Evolutionary conservation across 2,888 invertebrate genomes (phyloP).

Genomic region (Epistrophe eligans): DNA sequence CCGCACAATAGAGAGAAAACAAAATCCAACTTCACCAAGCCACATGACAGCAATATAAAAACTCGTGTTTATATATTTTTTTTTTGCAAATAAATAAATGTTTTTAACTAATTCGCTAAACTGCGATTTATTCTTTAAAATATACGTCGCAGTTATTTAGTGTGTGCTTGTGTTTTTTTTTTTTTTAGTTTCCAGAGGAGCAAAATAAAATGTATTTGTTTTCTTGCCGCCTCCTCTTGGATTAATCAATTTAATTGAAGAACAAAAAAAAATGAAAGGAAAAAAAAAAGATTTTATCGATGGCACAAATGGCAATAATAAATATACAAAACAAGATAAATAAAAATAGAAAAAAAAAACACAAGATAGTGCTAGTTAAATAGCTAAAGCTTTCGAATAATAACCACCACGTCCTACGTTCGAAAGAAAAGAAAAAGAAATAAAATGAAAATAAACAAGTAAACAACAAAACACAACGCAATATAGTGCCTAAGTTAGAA

Average conservation of each 20-base stretch:
- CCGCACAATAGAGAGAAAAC: not conserved
- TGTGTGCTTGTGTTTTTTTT: not conserved
- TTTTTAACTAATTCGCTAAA: slow-evolving; percentile 48
- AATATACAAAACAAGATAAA: slow-evolving; percentile 25
- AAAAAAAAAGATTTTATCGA: slow-evolving; percentile 29
- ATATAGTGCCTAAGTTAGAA: slow-evolving; percentile 1
- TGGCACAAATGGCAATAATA: slow-evolving; percentile 25
- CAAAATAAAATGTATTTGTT: slow-evolving; percentile 16
- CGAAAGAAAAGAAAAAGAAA: slow-evolving; percentile 28
- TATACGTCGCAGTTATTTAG: slow-evolving; percentile 53
- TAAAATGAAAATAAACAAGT: slow-evolving; percentile 16
- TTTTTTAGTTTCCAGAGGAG: slow-evolving; percentile 20
- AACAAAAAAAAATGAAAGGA: not conserved
- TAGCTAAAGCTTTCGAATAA: slow-evolving; percentile 26
- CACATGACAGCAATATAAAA: slow-evolving; percentile 26
- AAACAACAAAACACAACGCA: slow-evolving; percentile 32
- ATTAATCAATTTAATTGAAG: slow-evolving; percentile 61
- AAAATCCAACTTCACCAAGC: not conserved
- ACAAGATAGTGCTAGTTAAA: slow-evolving; percentile 33
- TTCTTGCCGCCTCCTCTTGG: not conserved
- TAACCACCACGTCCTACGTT: slow-evolving; percentile 3
- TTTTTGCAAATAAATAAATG: slow-evolving; percentile 17
- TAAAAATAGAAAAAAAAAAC: slow-evolving; percentile 24
- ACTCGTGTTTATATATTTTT: slow-evolving; percentile 2
- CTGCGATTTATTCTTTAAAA: slow-evolving; percentile 53